Evolutionary conservation across 1,140 invertebrate species (phyloP).

Genomic region (Chironomus tepperi): DNA sequence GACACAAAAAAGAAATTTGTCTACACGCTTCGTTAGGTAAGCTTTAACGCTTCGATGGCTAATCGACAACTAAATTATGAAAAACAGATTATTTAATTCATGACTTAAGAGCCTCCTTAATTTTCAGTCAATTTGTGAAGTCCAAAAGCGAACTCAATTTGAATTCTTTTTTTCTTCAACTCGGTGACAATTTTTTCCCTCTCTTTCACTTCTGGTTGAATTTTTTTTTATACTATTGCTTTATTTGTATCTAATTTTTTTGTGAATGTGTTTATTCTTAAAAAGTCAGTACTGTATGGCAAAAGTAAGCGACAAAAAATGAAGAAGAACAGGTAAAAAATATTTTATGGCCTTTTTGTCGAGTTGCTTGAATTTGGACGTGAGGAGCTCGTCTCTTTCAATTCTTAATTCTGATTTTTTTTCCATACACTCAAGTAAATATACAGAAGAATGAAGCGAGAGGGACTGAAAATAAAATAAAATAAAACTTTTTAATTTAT

Average conservation of each 20-base stretch:
- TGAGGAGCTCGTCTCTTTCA: background rate
- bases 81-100: background rate
- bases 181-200: background rate
- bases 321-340: background rate
- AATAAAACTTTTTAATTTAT: background rate
- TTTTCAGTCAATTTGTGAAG: background rate
- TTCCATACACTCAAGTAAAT: background rate
- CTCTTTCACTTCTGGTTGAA: background rate
- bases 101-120: background rate
- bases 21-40: slow-evolving; percentile 1
- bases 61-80: slow-evolving; percentile 20
- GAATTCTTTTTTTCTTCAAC: background rate
- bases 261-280: too few relatives aligned
- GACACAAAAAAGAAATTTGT: background rate
- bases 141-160: background rate
- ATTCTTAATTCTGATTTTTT: background rate
- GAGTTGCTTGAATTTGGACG: background rate
- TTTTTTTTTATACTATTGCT: background rate
- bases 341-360: background rate
- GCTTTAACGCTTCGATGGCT: slow-evolving; percentile 20
- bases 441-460: too few relatives aligned
- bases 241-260: too few relatives aligned
- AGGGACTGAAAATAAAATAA: too few relatives aligned
- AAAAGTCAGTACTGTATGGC: too few relatives aligned
- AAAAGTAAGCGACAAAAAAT: too few relatives aligned